Conservation (phyloP, 2,113 vertebrate species). For the Dromas ardeola region DNA sequence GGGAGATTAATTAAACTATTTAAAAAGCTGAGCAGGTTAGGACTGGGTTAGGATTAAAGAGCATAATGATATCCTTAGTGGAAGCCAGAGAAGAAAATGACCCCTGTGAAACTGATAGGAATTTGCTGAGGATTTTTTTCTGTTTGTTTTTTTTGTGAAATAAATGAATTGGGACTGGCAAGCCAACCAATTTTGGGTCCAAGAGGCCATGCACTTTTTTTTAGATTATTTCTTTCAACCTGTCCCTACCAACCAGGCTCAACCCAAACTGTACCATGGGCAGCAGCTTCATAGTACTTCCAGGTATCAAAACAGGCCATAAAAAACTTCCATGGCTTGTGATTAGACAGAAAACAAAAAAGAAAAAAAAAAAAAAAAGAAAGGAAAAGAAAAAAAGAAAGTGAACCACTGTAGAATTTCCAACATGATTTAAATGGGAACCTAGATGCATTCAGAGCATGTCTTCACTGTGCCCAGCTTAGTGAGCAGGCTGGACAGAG, state of each 20-base stretch:
- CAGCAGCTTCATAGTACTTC: not conserved
- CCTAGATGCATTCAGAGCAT: not conserved
- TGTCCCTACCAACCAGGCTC: not conserved
- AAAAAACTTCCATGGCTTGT: not conserved
- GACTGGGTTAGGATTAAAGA: slow-evolving; percentile 46
- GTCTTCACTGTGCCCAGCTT: not conserved
- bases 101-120: slow-evolving; percentile 44
- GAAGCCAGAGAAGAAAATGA: slow-evolving; percentile 34
- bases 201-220: slow-evolving; percentile 19
- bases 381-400: not conserved
- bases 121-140: slow-evolving; percentile 14
- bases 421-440: not conserved
- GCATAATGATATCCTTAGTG: slow-evolving; percentile 36
- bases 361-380: fast-evolving
- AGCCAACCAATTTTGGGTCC: not conserved
- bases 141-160: not conserved
- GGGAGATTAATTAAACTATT: slow-evolving; percentile 61
- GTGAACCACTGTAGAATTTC: not conserved
- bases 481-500: not conserved
- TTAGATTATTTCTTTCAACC: slow-evolving; percentile 15
- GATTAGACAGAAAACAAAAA: not conserved
- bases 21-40: slow-evolving; percentile 51
- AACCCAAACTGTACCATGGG: not conserved
- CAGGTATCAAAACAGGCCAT: not conserved
- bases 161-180: not conserved